Evolutionary conservation across 2,888 invertebrate species (phyloP), one percentile per base, ranked within the genome.

Genomic region (Mayetiola destructor): DNA sequence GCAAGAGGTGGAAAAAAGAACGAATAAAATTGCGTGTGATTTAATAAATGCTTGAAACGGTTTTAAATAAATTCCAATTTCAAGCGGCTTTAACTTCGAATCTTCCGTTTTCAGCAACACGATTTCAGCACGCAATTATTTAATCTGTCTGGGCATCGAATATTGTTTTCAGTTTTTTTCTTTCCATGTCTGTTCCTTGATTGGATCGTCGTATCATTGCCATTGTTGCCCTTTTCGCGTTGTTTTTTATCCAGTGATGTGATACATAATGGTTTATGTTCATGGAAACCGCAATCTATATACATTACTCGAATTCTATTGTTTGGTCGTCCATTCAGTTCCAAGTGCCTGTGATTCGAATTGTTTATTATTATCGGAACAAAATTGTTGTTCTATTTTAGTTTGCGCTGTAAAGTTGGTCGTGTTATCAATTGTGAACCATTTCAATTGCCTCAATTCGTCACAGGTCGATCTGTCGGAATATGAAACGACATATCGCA

Each of bases 351-450:
- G 42, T n/a, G n/a, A 10, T 23, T 21, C 23, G 48, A n/a, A 27
- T 48, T 16, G 20, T 16, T 27, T 3, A 48, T 48, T 48, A 48
- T 48, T 39, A 39, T 39, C 39, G 20, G 20, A n/a, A n/a, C n/a
- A n/a, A 6, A 16, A 5, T 8, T 36, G 36, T 39, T 8, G 42
- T 42, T 23, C 9, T 5, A 21, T 23, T 42, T 42, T 23, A 23
- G n/a, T 12, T 42, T 27, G 6, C 42, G 10, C 5, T 48, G 6
- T 27, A 27, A 48, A 48, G 42, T 42, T 48, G 48, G 27, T 48
- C 48, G 48, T 48, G 48, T 48, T 48, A 48, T 48, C 48, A 48
- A n/a, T n/a, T n/a, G n/a, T n/a, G n/a, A n/a, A n/a, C n/a, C n/a
- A n/a, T n/a, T n/a, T n/a, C n/a, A n/a, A n/a, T n/a, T n/a, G n/a